Percentiles rank a stretch among this genome's conserved stretches.
Conservation (phyloP, 2,113 vertebrate genomes). For the Cepphus grylle region DNA sequence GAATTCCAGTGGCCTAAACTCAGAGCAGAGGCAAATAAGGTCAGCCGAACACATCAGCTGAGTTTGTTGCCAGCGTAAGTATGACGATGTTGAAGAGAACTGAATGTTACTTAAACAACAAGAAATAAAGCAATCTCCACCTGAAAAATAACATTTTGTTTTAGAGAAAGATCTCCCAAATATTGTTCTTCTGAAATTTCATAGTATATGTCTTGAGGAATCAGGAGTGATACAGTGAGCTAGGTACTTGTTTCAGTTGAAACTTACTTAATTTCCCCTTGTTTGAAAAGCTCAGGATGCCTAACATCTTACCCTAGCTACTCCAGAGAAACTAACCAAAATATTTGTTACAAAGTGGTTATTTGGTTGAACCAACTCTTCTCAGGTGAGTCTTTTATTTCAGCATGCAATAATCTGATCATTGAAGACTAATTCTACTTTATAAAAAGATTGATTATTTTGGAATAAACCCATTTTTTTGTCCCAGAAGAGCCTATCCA, state of each 20-base stretch:
- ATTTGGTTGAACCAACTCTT: background rate
- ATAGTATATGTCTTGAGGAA: background rate
- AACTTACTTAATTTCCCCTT: background rate
- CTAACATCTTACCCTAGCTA: background rate
- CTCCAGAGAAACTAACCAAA: background rate
- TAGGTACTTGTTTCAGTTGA: background rate
- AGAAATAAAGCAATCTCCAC: background rate
- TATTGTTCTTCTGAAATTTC: background rate
- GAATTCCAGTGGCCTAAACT: background rate
- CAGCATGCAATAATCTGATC: background rate
- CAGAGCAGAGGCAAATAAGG: background rate
- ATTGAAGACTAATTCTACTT: background rate
- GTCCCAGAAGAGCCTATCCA: background rate
- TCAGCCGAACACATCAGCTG: background rate
- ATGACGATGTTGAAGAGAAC: background rate
- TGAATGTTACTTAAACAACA: background rate
- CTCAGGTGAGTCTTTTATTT: background rate
- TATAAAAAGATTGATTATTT: background rate
- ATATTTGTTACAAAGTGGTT: background rate
- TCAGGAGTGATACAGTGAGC: background rate
- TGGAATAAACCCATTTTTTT: background rate
- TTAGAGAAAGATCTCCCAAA: background rate
- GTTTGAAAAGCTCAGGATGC: background rate
- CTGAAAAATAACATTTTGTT: background rate
- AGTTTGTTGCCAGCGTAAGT: background rate